Conservation (phyloP, 92 coral and sea anemone species). For the Hydrozoanthus gracilis region DNA sequence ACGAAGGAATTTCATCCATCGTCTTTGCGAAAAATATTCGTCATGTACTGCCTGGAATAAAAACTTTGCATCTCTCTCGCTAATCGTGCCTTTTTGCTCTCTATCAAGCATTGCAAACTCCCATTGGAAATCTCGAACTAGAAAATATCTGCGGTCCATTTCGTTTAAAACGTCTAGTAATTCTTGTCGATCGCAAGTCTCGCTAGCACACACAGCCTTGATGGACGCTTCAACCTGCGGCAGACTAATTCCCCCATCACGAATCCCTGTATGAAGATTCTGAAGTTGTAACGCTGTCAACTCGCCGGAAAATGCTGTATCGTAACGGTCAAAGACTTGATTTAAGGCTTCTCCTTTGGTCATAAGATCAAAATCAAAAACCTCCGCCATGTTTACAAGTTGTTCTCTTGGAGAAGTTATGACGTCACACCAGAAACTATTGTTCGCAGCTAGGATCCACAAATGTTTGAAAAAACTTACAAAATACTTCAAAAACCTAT, state of each 20-base stretch:
- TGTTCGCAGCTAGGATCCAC: not conserved
- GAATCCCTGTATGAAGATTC: constrained; percentile 73
- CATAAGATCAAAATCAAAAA: constrained; percentile 82
- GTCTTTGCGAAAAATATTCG: constrained; percentile 90
- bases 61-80: constrained; percentile 91
- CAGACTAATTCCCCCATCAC: constrained; percentile 91
- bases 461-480: too few species aligned
- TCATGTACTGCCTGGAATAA: constrained; percentile 97
- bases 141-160: constrained; percentile 95
- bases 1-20: constrained; percentile 93
- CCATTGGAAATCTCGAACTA: constrained; percentile 93
- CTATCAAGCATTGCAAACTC: constrained; percentile 97
- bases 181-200: constrained; percentile 92
- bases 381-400: constrained; percentile 83
- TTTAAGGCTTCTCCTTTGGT: constrained; percentile 83
- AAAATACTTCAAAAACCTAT: too few species aligned
- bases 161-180: constrained; percentile 92
- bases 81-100: constrained; percentile 89
- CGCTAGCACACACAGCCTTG: constrained; percentile 85
- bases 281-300: constrained; percentile 88
- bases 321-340: constrained; percentile 76
- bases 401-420: constrained; percentile 55
- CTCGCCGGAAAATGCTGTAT: constrained; percentile 83
- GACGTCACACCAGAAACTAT: constrained; percentile 50
- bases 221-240: constrained; percentile 92